These are phyloP conservation scores for Scaptodrosophila latifasciaeformis DNA, from an alignment of 2,888 invertebrate species.

Conservation along the genomic window DNA sequence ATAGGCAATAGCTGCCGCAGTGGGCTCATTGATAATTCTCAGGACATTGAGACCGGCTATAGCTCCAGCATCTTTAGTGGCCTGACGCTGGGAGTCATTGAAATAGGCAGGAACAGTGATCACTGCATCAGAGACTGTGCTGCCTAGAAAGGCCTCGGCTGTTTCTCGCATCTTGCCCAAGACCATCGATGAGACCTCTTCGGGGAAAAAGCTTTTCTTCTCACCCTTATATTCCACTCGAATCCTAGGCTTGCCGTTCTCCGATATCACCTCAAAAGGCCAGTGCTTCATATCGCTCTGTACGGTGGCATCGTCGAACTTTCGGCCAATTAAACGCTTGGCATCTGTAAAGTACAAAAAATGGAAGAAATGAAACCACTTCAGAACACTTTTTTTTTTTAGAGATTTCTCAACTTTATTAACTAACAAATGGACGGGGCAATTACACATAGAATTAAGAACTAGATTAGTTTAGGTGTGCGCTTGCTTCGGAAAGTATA, in stretches of 20 bases:
- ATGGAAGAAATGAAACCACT: slow-evolving; percentile 25
- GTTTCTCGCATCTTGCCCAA: slow-evolving; percentile 93
- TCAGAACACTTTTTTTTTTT: no score
- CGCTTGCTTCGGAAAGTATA: slow-evolving; percentile 5
- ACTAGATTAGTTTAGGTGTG: slow-evolving; percentile 8
- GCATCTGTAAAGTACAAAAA: slow-evolving; percentile 80
- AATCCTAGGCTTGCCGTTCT: slow-evolving; percentile 87
- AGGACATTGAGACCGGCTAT: slow-evolving; percentile 92
- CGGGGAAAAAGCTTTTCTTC: slow-evolving; percentile 90
- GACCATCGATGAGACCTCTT: slow-evolving; percentile 95
- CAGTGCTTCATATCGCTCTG: slow-evolving; percentile 96
- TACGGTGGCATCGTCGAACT: slow-evolving; percentile 90
- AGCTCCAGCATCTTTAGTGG: slow-evolving; percentile 89
- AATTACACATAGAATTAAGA: slow-evolving; percentile 18
- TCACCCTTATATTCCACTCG: slow-evolving; percentile 92
- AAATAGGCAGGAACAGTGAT: slow-evolving; percentile 89
- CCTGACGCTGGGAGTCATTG: slow-evolving; percentile 84
- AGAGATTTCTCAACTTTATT: slow-evolving; percentile 40
- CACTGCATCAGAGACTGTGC: slow-evolving; percentile 82
- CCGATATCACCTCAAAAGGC: slow-evolving; percentile 92
- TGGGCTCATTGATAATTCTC: slow-evolving; percentile 94
- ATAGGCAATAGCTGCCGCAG: slow-evolving; percentile 93
- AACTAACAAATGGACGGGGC: slow-evolving; percentile 40
- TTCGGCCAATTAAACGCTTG: slow-evolving; percentile 94
- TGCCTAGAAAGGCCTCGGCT: slow-evolving; percentile 82